Percentiles rank a stretch among this genome's conserved stretches.
Evolutionary conservation across 2,797 vertebrate species (phyloP).

Genomic region (Takifugu ocellatus): DNA sequence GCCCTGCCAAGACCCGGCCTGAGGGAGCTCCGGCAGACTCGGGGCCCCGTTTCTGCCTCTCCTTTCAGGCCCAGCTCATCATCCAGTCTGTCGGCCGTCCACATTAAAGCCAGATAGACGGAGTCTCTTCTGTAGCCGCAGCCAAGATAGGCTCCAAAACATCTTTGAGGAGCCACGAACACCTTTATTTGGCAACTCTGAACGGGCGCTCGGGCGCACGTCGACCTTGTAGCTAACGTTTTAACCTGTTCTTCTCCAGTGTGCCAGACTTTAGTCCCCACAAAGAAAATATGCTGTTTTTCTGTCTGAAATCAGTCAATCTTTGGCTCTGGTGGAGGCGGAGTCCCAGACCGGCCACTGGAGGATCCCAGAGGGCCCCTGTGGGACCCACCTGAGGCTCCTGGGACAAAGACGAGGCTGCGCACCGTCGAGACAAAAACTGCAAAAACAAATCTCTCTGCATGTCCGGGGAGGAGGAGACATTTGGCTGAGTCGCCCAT

Average conservation of each 20-base stretch:
- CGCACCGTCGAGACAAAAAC: slow-evolving; percentile 2
- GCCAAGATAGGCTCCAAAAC: slow-evolving; percentile 40
- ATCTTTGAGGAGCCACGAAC: slow-evolving; percentile 36
- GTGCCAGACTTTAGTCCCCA: background rate
- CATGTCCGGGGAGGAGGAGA: slow-evolving; percentile 12
- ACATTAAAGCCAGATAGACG: slow-evolving; percentile 69
- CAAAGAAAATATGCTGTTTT: too few relatives aligned
- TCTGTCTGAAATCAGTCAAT: too few relatives aligned
- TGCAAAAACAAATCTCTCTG: slow-evolving; percentile 20
- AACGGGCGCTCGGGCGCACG: slow-evolving; percentile 14
- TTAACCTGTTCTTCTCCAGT: slow-evolving; percentile 1
- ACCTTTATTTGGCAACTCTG: slow-evolving; percentile 25
- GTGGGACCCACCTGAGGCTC: slow-evolving; percentile 9
- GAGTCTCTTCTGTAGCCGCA: slow-evolving; percentile 47
- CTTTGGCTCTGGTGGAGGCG: too few relatives aligned
- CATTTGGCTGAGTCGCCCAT: slow-evolving; percentile 17
- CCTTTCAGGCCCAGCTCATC: slow-evolving; percentile 55
- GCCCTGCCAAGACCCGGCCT: slow-evolving; percentile 61
- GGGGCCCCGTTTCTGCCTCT: slow-evolving; percentile 46
- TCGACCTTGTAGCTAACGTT: slow-evolving; percentile 1
- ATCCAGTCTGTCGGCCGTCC: slow-evolving; percentile 63
- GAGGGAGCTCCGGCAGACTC: slow-evolving; percentile 52
- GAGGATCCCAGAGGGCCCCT: too few relatives aligned
- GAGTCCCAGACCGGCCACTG: too few relatives aligned
- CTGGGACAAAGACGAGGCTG: slow-evolving; percentile 4